These are phyloP conservation scores for Limnephilus marmoratus DNA, from an alignment of 2,888 invertebrate genomes.

Conservation along the genomic window DNA sequence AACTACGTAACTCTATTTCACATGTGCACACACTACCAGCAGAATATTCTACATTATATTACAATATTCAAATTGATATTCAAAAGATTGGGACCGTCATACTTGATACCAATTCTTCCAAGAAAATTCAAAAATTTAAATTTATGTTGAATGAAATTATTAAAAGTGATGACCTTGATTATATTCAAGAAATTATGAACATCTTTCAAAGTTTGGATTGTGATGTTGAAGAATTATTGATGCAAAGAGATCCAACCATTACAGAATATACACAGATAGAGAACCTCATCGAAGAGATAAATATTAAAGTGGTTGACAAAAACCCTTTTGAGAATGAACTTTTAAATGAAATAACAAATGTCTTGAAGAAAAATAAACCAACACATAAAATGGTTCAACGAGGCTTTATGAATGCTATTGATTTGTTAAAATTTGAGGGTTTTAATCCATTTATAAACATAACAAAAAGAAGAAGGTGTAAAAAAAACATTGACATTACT, in stretches of 20 bases:
- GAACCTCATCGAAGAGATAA: neutral
- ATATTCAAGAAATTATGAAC: neutral
- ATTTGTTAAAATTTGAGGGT: neutral
- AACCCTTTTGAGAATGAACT: neutral
- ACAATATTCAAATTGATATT: slow-evolving; percentile 9
- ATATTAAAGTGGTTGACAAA: neutral
- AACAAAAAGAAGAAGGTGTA: neutral
- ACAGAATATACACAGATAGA: neutral
- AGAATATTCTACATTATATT: neutral
- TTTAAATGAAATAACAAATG: neutral
- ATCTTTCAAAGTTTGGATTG: neutral
- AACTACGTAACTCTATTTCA: slow-evolving; percentile 23
- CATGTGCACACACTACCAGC: neutral
- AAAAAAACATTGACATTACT: neutral
- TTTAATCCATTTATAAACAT: neutral
- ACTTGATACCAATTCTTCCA: neutral
- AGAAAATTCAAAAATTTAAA: neutral
- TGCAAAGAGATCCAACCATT: neutral
- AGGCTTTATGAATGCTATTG: neutral
- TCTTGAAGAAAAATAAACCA: neutral
- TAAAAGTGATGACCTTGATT: neutral
- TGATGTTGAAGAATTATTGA: neutral
- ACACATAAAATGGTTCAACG: neutral
- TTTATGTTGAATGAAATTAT: neutral
- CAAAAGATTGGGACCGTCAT: neutral